A percentile compares a stretch with the other conserved stretches of the same genome.
These are phyloP conservation scores for Lithosia quadra DNA, from an alignment of 2,888 invertebrate species.

Conservation along the genomic window DNA sequence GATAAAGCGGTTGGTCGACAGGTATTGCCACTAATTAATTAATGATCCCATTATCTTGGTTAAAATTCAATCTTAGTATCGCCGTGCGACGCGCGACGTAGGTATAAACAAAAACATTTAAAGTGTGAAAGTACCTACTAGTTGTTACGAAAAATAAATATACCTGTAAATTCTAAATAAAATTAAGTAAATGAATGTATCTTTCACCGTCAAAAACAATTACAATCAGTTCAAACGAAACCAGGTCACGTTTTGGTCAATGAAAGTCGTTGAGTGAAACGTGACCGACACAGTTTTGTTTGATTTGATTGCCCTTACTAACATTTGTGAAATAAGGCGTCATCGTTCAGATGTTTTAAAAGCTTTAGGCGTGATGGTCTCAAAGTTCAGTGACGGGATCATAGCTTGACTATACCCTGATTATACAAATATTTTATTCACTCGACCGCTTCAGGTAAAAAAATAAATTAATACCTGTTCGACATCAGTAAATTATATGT, in stretches of 20 bases:
- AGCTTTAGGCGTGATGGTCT: no score
- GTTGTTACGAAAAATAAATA: not conserved
- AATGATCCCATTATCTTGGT: not conserved
- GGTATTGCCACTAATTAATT: not conserved
- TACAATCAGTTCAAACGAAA: not conserved
- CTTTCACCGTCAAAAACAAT: not conserved
- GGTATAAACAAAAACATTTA: not conserved
- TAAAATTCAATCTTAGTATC: not conserved
- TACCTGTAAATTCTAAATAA: not conserved
- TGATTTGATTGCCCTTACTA: not conserved
- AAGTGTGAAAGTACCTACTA: not conserved
- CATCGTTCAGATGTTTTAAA: no score
- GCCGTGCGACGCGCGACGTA: not conserved
- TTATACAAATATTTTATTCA: no score
- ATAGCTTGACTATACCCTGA: no score
- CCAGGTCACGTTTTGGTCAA: not conserved
- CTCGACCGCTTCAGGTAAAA: no score
- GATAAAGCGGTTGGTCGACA: conserved; percentile 1
- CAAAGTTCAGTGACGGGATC: no score
- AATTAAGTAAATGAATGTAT: no score
- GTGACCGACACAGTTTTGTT: not conserved
- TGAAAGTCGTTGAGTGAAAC: not conserved
- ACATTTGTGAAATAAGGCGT: not conserved
- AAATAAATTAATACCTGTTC: no score
- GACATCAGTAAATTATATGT: no score